Evolutionary conservation across 2,888 invertebrate genomes (phyloP).

Genomic region (Poecilus cupreus): DNA sequence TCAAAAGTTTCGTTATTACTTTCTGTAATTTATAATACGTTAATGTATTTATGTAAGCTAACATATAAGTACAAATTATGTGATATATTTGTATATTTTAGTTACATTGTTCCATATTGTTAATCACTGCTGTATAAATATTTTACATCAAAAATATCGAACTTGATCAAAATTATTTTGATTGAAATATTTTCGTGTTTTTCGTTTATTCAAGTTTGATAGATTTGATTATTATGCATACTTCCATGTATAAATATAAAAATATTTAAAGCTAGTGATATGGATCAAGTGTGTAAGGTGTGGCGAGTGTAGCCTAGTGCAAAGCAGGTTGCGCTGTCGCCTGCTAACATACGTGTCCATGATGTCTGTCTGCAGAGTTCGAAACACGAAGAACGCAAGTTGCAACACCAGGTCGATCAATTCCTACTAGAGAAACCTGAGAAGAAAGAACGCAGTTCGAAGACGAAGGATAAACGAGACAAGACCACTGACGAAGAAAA

Average conservation of each 20-base stretch:
- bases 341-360: constrained; percentile 64
- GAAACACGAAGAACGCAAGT: constrained; percentile 73
- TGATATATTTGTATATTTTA: constrained; percentile 23
- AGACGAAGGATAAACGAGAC: constrained; percentile 77
- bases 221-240: constrained; percentile 15
- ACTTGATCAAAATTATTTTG: not conserved
- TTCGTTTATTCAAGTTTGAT: not conserved
- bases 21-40: not conserved
- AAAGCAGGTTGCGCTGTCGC: constrained; percentile 45
- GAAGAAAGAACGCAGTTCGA: constrained; percentile 75
- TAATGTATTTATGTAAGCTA: not conserved
- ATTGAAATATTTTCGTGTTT: not conserved
- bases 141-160: constrained; percentile 35
- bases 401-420: constrained; percentile 67
- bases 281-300: constrained; percentile 56
- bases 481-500: constrained; percentile 86
- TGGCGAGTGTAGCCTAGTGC: constrained; percentile 19
- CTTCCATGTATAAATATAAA: constrained; percentile 1
- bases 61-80: constrained; percentile 8
- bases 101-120: constrained; percentile 29
- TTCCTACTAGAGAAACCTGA: constrained; percentile 71
- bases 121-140: constrained; percentile 41
- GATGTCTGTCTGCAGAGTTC: constrained; percentile 72
- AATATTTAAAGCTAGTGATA: constrained; percentile 49
- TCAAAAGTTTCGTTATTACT: not conserved